A percentile compares a stretch with the other conserved stretches of the same genome.
These are phyloP conservation scores for Lordiphosa clarofinis DNA, from an alignment of 1,140 invertebrate genomes.

Conservation along the genomic window DNA sequence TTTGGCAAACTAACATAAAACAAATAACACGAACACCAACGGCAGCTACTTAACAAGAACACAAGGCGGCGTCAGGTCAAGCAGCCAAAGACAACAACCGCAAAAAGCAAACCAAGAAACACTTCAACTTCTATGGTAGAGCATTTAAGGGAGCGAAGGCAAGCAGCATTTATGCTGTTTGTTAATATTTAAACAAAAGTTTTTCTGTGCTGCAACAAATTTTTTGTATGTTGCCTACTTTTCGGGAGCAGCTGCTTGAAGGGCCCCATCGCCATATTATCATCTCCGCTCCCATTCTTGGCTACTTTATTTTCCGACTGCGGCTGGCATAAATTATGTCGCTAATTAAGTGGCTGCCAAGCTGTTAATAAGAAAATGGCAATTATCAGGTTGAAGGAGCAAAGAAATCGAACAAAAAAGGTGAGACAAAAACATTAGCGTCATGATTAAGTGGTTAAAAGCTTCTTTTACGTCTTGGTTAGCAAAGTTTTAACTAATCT, in stretches of 20 bases:
- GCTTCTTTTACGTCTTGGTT: not conserved
- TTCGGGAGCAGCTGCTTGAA: constrained; percentile 14
- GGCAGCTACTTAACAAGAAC: constrained; percentile 36
- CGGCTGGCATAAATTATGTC: constrained; percentile 51
- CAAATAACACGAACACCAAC: constrained; percentile 33
- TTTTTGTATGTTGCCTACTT: constrained; percentile 37
- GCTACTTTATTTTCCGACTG: constrained; percentile 12
- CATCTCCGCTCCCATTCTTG: constrained; percentile 14
- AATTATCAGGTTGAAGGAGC: constrained; percentile 38
- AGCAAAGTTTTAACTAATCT: no score
- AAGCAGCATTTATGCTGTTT: constrained; percentile 13
- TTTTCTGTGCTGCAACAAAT: constrained; percentile 29
- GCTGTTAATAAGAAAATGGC: constrained; percentile 53
- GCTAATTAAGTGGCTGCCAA: constrained; percentile 61
- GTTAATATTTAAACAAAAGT: constrained; percentile 68
- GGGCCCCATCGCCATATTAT: constrained; percentile 13
- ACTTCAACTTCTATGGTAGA: constrained; percentile 51
- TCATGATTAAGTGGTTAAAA: constrained; percentile 8
- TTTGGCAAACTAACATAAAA: constrained; percentile 36
- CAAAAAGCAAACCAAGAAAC: constrained; percentile 17
- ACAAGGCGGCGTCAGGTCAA: constrained; percentile 45
- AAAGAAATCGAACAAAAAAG: constrained; percentile 5
- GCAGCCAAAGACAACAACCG: constrained; percentile 32
- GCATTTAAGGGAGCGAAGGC: constrained; percentile 1
- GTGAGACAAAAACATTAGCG: not conserved